Base-by-base conservation (phyloP, 2,888 invertebrate genomes). In the Leptura quadrifasciata region DNA sequence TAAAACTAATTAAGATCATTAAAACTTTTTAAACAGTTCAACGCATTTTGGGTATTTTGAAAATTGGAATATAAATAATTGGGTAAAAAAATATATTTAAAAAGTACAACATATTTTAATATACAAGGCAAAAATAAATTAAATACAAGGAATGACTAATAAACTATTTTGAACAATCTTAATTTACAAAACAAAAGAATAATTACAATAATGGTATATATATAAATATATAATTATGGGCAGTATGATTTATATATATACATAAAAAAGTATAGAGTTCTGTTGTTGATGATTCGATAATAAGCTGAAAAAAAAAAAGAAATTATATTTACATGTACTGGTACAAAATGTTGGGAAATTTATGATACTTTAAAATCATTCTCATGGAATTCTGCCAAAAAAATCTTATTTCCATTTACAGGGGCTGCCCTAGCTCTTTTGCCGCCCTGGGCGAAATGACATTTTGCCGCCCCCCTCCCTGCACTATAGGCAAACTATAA, bases 101-200 rank as follows among this genome's bases (percentile, higher is more conserved):
- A 81, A 79, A 79, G 57, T 78, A 81, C 76, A 80, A 82, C 80
- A 79, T 78, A 79, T 75, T 80, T 82, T 71, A 79, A 79, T 80
- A 76, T 81, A 83, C 81, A 80, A 74, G 71, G 78, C 78, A 79
- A 82, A 81, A 84, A 83, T 83, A 82, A 83, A 79, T 83, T 82
- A 82, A 82, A 79, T 83, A 81, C 79, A 82, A 81, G 77, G 80
- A 79, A 79, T 81, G 80, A 75, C 78, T 78, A 77, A 78, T 69
- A 76, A 80, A 65, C 73, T 72, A 74, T 75, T 79, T 78, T 77
- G 76, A 76, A 81, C 79, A 79, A 68, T 79, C 80, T 77, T 77
- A 82, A 80, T 81, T 72, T 83, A 83, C 80, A 82, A 79, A 76
- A 77, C 76, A 75, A 79, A 79, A 75, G 68, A 76, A 72, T 79